These are phyloP conservation scores for Antheraea assamensis DNA, from an alignment of 2,888 invertebrate species.

Conservation along the genomic window DNA sequence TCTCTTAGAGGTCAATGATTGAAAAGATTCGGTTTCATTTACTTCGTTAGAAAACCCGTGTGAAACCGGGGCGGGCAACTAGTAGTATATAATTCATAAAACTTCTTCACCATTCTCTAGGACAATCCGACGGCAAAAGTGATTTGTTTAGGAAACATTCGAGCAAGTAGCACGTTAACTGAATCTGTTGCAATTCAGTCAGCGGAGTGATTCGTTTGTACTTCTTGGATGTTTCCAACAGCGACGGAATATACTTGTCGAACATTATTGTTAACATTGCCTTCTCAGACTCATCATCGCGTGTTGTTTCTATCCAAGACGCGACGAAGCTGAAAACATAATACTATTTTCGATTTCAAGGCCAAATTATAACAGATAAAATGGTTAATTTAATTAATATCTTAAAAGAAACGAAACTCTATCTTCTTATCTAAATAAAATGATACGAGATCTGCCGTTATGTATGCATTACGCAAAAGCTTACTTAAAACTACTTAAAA, in stretches of 20 bases:
- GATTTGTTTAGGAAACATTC: conserved; percentile 91
- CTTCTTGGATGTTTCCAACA: conserved; percentile 88
- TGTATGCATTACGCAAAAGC: too few species aligned
- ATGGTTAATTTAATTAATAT: neutral
- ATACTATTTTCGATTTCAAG: neutral
- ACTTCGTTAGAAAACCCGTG: too few species aligned
- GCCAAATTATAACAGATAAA: neutral
- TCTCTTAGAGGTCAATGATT: too few species aligned
- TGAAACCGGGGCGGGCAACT: too few species aligned
- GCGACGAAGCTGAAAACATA: conserved; percentile 86
- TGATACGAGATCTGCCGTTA: too few species aligned
- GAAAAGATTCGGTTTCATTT: too few species aligned
- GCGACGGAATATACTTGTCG: conserved; percentile 94
- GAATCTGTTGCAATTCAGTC: conserved; percentile 93
- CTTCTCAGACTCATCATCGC: conserved; percentile 87
- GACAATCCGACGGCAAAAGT: conserved; percentile 92
- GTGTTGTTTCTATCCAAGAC: conserved; percentile 92
- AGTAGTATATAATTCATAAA: neutral
- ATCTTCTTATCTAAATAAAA: too few species aligned
- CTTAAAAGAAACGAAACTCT: too few species aligned
- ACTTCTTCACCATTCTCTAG: conserved; percentile 89
- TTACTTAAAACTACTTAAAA: too few species aligned
- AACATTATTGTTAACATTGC: conserved; percentile 93
- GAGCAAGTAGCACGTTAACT: conserved; percentile 93
- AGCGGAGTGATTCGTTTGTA: conserved; percentile 96